Percentiles rank a stretch among this genome's conserved stretches.
Evolutionary conservation across 2,113 vertebrate species (phyloP).

Genomic region (Nycticryphes semicollaris): DNA sequence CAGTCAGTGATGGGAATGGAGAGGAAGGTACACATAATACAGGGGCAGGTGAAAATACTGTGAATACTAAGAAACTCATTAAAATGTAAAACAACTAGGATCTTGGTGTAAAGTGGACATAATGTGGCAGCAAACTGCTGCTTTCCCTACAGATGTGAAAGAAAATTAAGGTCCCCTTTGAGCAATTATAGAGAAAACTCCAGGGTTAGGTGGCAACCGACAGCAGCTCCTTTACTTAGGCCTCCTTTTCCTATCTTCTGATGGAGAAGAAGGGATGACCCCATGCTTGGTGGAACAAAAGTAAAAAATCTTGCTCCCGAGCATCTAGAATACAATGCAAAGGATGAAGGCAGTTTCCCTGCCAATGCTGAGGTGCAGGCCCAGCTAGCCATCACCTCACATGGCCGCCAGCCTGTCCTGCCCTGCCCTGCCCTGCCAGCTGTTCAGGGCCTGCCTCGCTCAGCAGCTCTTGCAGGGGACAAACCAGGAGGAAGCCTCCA

Average conservation of each 20-base stretch:
- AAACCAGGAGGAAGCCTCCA: not conserved
- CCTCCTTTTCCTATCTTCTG: not conserved
- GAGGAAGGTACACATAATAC: not conserved
- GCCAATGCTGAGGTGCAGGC: fast-evolving
- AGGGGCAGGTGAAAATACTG: not conserved
- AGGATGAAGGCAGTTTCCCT: not conserved
- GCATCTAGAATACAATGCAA: not conserved
- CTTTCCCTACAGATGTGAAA: not conserved
- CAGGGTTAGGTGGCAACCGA: not conserved
- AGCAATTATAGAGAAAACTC: not conserved
- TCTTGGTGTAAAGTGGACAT: not conserved
- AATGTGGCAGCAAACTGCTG: not conserved
- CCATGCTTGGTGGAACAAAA: not conserved
- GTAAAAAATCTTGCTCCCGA: not conserved
- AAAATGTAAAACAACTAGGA: not conserved
- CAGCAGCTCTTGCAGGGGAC: not conserved
- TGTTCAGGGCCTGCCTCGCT: fast-evolving
- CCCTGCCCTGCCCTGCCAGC: not conserved
- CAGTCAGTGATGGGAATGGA: not conserved
- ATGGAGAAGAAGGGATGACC: not conserved
- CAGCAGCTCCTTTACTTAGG: not conserved
- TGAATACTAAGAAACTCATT: not conserved
- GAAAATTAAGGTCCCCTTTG: not conserved
- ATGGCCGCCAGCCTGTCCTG: fast-evolving
- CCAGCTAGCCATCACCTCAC: fast-evolving